A percentile compares a stretch with the other conserved stretches of the same genome.
These are phyloP conservation scores for Marmota flaviventris DNA, from an alignment of 2,113 vertebrate species.

Conservation along the genomic window DNA sequence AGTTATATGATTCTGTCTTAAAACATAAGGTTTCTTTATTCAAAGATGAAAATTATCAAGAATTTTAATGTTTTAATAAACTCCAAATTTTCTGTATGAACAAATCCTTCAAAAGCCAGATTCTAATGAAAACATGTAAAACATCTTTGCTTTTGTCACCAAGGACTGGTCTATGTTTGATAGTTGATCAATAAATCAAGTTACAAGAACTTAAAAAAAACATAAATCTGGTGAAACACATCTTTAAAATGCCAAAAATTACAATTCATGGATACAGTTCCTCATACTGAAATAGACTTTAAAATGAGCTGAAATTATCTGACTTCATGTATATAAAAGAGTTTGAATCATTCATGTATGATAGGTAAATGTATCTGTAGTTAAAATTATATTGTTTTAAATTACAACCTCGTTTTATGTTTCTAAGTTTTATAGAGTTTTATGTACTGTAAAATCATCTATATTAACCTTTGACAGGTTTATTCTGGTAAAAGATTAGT, in stretches of 20 bases:
- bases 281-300: constrained; percentile 71
- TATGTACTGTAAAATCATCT: constrained; percentile 87
- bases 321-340: constrained; percentile 74
- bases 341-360: constrained; percentile 82
- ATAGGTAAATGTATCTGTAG: constrained; percentile 79
- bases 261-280: constrained; percentile 71
- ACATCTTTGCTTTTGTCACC: constrained; percentile 45
- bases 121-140: constrained; percentile 58
- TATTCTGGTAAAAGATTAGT: constrained; percentile 78
- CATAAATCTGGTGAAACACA: constrained; percentile 39
- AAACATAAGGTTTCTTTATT: constrained; percentile 39
- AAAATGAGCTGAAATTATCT: constrained; percentile 81
- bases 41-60: constrained; percentile 54
- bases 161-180: constrained; percentile 43
- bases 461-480: constrained; percentile 85
- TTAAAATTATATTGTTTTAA: constrained; percentile 88
- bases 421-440: constrained; percentile 85
- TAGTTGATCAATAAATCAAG: constrained; percentile 39
- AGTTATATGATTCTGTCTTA: constrained; percentile 32
- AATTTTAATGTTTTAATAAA: not conserved
- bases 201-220: constrained; percentile 18
- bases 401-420: constrained; percentile 86
- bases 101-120: constrained; percentile 53
- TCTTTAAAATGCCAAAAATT: constrained; percentile 65
- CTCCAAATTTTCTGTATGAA: constrained; percentile 38